Evolutionary conservation across 2,888 invertebrate species (phyloP).

Genomic region (Maniola hyperantus): DNA sequence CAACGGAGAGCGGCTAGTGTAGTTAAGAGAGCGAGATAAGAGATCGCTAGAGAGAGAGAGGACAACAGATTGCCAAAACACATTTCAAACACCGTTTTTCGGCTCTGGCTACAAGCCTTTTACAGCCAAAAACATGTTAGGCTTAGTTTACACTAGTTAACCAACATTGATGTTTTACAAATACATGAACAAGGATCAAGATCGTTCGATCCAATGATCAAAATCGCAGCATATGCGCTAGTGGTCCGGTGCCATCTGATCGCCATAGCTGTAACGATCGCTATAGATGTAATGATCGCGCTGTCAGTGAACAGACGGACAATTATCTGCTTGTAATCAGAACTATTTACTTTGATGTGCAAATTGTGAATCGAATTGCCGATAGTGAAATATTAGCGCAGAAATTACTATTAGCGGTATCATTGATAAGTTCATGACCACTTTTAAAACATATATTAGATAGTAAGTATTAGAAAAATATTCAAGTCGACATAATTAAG

Average conservation of each 20-base stretch:
- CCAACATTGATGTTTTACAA: neutral
- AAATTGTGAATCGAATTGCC: constrained; percentile 34
- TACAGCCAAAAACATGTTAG: too few relatives aligned
- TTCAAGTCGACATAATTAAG: too few relatives aligned
- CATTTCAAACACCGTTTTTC: too few relatives aligned
- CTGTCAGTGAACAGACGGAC: constrained; percentile 46
- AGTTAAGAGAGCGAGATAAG: too few relatives aligned
- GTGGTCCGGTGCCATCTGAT: constrained; percentile 71
- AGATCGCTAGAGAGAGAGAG: too few relatives aligned
- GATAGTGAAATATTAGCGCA: neutral
- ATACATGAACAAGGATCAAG: constrained; percentile 52
- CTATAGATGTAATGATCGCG: constrained; percentile 47
- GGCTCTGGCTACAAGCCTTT: too few relatives aligned
- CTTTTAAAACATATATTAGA: too few relatives aligned
- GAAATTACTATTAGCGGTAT: neutral
- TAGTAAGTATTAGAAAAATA: too few relatives aligned
- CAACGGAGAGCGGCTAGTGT: too few relatives aligned
- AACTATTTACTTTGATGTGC: constrained; percentile 57
- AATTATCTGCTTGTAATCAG: constrained; percentile 71
- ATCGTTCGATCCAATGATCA: constrained; percentile 33
- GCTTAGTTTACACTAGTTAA: too few relatives aligned
- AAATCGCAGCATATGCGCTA: constrained; percentile 71
- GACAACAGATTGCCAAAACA: too few relatives aligned
- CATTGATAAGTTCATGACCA: too few relatives aligned
- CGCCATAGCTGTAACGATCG: constrained; percentile 64